Evolutionary conservation across 2,797 vertebrate genomes (phyloP).

Genomic region (Gastrophryne carolinensis): DNA sequence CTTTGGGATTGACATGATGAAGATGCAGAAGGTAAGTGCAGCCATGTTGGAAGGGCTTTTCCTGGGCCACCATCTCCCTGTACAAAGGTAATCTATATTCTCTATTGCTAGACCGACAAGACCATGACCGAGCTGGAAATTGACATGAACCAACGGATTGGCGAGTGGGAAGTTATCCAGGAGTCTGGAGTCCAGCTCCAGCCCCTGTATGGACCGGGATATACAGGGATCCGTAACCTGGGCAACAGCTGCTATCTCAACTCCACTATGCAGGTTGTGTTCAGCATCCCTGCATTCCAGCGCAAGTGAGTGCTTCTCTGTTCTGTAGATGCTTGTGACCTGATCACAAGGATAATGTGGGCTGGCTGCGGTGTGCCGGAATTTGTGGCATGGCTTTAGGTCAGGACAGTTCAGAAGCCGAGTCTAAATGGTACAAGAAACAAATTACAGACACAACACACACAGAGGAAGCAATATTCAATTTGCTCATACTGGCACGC

Average conservation of each 20-base stretch:
- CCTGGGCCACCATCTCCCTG: too few species aligned
- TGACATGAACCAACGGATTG: conserved; percentile 95
- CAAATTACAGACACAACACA: too few species aligned
- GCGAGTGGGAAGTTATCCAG: conserved; percentile 98
- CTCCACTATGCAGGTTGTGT: conserved; percentile 99
- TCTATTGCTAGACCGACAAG: conserved; percentile 82
- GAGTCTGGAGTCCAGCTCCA: conserved; percentile 89
- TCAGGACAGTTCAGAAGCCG: too few species aligned
- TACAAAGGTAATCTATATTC: neutral
- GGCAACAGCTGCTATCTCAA: conserved; percentile 99
- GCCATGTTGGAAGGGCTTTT: neutral
- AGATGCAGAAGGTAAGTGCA: conserved; percentile 94
- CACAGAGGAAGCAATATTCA: too few species aligned
- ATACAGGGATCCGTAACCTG: conserved; percentile 96
- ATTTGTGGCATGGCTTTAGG: too few species aligned
- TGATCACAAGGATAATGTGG: too few species aligned
- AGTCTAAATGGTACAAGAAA: too few species aligned
- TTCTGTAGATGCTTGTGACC: too few species aligned
- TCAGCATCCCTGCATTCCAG: conserved; percentile 97
- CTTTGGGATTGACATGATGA: conserved; percentile 98
- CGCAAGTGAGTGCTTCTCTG: conserved; percentile 91
- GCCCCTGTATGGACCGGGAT: conserved; percentile 86
- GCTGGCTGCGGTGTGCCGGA: too few species aligned
- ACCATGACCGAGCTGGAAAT: conserved; percentile 99
- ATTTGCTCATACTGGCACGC: too few species aligned